Evolutionary conservation across 2,888 invertebrate species (phyloP).

Genomic region (Machimus rusticus): DNA sequence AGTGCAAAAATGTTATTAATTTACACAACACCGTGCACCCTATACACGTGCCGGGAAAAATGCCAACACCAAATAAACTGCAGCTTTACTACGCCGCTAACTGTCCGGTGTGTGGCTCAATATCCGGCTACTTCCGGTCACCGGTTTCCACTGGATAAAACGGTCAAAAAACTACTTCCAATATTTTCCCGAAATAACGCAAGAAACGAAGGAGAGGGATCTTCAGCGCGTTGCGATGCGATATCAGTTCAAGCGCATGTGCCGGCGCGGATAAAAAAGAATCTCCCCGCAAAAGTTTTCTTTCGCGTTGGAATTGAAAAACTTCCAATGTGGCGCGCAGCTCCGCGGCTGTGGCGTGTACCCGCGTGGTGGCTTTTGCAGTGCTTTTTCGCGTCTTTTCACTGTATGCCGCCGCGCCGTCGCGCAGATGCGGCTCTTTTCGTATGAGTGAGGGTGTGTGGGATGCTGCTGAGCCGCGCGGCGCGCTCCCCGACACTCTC

Average conservation of each 20-base stretch:
- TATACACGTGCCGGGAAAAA: background rate
- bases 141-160: background rate
- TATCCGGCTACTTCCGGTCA: background rate
- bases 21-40: background rate
- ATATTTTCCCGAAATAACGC: background rate
- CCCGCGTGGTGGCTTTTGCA: slow-evolving; percentile 35
- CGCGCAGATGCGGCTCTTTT: background rate
- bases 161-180: background rate
- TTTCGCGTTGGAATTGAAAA: background rate
- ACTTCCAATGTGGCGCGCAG: background rate
- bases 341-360: background rate
- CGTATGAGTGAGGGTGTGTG: slow-evolving; percentile 38
- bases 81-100: background rate
- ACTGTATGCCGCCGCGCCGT: background rate
- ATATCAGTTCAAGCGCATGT: slow-evolving; percentile 28
- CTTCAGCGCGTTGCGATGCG: background rate
- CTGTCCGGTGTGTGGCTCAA: background rate
- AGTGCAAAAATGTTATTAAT: background rate
- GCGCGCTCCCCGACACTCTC: background rate
- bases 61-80: background rate
- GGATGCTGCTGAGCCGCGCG: slow-evolving; percentile 19
- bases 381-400: slow-evolving; percentile 18
- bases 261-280: slow-evolving; percentile 38
- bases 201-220: background rate
- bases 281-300: slow-evolving; percentile 27